These are phyloP conservation scores for Drosophila rubida DNA, from an alignment of 2,888 invertebrate genomes.

Conservation along the genomic window DNA sequence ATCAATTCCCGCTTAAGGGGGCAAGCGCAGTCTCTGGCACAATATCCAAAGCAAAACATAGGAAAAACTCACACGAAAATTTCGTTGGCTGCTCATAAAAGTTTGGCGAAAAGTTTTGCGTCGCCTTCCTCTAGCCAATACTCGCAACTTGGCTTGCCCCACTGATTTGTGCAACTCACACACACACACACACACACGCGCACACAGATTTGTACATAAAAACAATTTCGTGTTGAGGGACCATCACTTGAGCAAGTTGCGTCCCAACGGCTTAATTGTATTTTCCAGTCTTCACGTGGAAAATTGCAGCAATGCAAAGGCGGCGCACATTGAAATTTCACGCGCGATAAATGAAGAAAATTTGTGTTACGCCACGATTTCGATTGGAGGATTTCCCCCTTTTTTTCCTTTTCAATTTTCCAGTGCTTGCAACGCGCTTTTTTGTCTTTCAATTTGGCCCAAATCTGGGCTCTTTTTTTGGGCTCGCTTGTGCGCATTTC, in stretches of 20 bases:
- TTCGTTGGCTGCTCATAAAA: conserved; percentile 74
- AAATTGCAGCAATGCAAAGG: conserved; percentile 10
- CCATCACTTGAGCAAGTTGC: conserved; percentile 53
- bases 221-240: conserved; percentile 52
- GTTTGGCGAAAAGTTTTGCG: conserved; percentile 60
- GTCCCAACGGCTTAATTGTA: conserved; percentile 74
- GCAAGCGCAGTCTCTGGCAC: conserved; percentile 37
- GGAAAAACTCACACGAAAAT: conserved; percentile 57
- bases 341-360: conserved; percentile 61
- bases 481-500: not conserved
- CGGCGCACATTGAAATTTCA: conserved; percentile 45
- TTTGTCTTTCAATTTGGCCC: conserved; percentile 57
- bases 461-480: conserved; percentile 27
- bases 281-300: conserved; percentile 51
- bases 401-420: not conserved
- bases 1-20: conserved; percentile 51
- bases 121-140: conserved; percentile 31
- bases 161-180: conserved; percentile 47
- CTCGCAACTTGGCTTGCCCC: conserved; percentile 32
- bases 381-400: conserved; percentile 12
- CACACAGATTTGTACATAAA: conserved; percentile 6
- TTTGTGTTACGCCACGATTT: conserved; percentile 23
- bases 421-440: conserved; percentile 22
- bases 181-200: not conserved
- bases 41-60: conserved; percentile 48